Evolutionary conservation across 1,140 invertebrate species (phyloP).

Genomic region (Drosophila sucinea): DNA sequence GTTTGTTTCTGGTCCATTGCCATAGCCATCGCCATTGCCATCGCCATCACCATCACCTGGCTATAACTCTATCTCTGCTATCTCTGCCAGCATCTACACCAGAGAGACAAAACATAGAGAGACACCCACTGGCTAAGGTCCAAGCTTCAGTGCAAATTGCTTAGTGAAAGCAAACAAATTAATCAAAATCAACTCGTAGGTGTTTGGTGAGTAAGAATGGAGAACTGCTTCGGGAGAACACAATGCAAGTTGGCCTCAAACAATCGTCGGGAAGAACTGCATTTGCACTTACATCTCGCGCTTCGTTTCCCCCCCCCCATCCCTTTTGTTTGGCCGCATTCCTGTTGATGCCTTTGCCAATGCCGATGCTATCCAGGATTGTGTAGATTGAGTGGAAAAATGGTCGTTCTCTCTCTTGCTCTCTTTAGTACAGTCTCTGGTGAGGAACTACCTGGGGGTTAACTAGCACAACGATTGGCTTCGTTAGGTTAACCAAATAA

Average conservation of each 20-base stretch:
- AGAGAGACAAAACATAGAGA: slow-evolving; percentile 4
- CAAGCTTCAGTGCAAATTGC: slow-evolving; percentile 59
- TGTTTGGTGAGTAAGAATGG: slow-evolving; percentile 33
- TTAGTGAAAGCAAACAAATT: slow-evolving; percentile 79
- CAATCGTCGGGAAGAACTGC: slow-evolving; percentile 41
- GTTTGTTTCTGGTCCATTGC: slow-evolving; percentile 67
- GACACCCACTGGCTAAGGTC: neutral
- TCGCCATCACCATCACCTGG: slow-evolving; percentile 64
- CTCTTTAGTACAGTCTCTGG: slow-evolving; percentile 24
- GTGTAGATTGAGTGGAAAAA: slow-evolving; percentile 24
- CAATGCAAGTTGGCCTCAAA: slow-evolving; percentile 52
- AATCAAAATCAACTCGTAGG: slow-evolving; percentile 73
- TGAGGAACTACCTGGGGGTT: slow-evolving; percentile 44
- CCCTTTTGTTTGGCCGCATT: slow-evolving; percentile 32
- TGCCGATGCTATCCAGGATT: neutral
- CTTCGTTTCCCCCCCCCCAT: neutral
- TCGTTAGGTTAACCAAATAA: slow-evolving; percentile 58
- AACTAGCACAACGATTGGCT: slow-evolving; percentile 57
- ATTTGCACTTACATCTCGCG: slow-evolving; percentile 1
- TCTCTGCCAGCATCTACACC: slow-evolving; percentile 24
- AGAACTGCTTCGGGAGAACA: neutral
- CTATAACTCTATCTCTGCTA: slow-evolving; percentile 61
- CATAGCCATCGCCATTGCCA: slow-evolving; percentile 5
- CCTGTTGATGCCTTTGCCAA: slow-evolving; percentile 15
- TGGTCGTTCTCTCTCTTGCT: neutral